Evolutionary conservation across 2,888 invertebrate genomes (phyloP).

Genomic region (Vannuccia rotundouncinata): DNA sequence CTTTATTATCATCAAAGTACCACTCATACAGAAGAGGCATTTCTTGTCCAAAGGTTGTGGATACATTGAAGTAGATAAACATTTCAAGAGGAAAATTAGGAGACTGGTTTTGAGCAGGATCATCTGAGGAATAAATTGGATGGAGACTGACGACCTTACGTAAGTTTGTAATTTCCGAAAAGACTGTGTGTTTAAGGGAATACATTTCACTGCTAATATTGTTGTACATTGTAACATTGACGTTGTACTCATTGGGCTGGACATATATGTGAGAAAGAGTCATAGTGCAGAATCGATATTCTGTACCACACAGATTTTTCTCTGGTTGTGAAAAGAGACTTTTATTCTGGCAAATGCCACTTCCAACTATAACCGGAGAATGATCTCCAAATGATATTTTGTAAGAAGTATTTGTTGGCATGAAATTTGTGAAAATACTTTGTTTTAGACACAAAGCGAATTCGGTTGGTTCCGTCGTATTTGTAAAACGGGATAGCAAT

Average conservation of each 20-base stretch:
- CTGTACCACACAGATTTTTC: background rate
- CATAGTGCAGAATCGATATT: background rate
- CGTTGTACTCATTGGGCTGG: background rate
- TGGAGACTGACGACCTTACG: background rate
- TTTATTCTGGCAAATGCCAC: background rate
- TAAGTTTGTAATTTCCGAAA: background rate
- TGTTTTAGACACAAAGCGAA: background rate
- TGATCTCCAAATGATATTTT: background rate
- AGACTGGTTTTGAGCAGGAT: background rate
- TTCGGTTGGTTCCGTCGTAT: background rate
- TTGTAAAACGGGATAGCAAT: background rate
- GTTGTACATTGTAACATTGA: background rate
- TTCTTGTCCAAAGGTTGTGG: background rate
- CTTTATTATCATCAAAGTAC: background rate
- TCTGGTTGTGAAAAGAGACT: background rate
- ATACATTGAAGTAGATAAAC: background rate
- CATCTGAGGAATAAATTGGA: background rate
- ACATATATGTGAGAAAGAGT: background rate
- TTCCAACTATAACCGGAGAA: background rate
- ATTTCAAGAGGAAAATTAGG: background rate
- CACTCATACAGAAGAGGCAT: background rate
- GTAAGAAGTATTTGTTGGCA: conserved; percentile 14
- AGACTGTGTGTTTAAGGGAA: background rate
- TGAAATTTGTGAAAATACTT: background rate
- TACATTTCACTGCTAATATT: background rate